These are phyloP conservation scores for Picus viridis DNA, from an alignment of 2,797 vertebrate genomes.

Conservation along the genomic window DNA sequence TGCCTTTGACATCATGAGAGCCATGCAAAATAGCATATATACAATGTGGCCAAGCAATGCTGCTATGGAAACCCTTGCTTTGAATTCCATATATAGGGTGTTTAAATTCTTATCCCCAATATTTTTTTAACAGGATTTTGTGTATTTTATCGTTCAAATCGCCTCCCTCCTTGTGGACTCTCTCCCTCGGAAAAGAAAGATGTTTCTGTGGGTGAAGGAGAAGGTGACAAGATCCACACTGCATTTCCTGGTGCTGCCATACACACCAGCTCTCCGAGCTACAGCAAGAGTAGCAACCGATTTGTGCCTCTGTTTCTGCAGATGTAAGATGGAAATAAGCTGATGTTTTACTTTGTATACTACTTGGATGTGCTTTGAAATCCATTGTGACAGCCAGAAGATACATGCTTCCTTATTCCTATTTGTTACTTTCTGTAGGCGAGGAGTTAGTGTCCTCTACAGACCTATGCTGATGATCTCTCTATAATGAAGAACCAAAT, in stretches of 20 bases:
- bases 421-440: conserved; percentile 52
- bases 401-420: conserved; percentile 24
- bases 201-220: background rate
- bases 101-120: conserved; percentile 30
- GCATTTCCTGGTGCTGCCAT: background rate
- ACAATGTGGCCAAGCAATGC: conserved; percentile 59
- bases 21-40: conserved; percentile 56
- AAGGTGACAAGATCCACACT: background rate
- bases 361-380: conserved; percentile 1
- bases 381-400: conserved; percentile 42
- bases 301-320: conserved; percentile 46
- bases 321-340: conserved; percentile 18
- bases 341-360: background rate
- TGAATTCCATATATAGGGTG: background rate
- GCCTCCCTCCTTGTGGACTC: background rate
- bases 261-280: background rate
- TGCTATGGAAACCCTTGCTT: conserved; percentile 66
- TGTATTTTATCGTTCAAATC: background rate
- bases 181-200: background rate
- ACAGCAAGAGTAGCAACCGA: background rate
- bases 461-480: conserved; percentile 65
- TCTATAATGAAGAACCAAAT: conserved; percentile 55
- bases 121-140: background rate
- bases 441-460: conserved; percentile 59
- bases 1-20: conserved; percentile 62